Evolutionary conservation across 2,113 vertebrate species (phyloP), one percentile per base, ranked within the genome.

Genomic region (Cyphomyrus plagiostoma): DNA sequence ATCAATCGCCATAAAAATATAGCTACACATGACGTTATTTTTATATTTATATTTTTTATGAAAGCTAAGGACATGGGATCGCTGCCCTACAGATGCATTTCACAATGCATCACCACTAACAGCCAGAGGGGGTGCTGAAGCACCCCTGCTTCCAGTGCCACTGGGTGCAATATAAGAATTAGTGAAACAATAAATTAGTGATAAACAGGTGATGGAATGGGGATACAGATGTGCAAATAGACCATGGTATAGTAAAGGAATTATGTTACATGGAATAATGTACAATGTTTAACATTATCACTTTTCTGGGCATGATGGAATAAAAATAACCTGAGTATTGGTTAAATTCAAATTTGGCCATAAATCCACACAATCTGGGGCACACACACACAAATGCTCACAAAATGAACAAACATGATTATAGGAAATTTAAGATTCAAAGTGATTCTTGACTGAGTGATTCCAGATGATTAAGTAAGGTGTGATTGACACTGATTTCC

Each of bases 401-500:
- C 13, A 77, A 39, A 17, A 17, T 39, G 30, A 35, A 77, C 70
- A 77, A 77, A 39, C 23, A 15, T 30, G 30, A 74, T 30, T 62
- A n/a, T 10, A 8, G n/a, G 2, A 74, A 77, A 77, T 35, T 77
- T 15, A n/a, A 15, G 15, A 77, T 39, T 77, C 11, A 39, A 39
- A 77, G 30, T 39, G 4, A 80, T 80, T 80, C 13, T 15, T 77
- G n/a, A 30, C 9, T 70, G 62, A 11, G 62, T 19, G 13, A 80
- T 17, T 35, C 35, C 74, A 17, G 30, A 80, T 19, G 30, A 19
- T 80, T 80, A 7, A 80, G 13, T 35, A 42, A 19, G 30, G 74
- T 7, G 4, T 80, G 74, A 39, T 21, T 80, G 30, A 77, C 15
- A 15, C 66, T 74, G 66, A 80, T 42, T 80, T 94, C 90, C 92